Evolutionary conservation across 2,113 vertebrate species (phyloP).

Genomic region (Alectura lathami): DNA sequence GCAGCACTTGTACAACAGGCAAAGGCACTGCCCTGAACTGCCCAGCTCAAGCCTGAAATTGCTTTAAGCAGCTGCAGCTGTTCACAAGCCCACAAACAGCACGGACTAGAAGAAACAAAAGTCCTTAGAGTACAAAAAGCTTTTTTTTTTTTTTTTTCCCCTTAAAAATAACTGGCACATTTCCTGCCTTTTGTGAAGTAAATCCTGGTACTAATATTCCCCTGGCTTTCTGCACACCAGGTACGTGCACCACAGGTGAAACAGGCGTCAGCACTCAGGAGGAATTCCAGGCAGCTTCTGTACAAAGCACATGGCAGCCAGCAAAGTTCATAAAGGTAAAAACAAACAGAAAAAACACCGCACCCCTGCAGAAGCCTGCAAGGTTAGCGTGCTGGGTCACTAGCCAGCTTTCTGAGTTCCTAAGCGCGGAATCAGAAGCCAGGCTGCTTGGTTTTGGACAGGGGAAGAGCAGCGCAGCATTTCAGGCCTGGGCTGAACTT

Average conservation of each 20-base stretch:
- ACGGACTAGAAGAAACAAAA: background rate
- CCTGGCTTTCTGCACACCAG: background rate
- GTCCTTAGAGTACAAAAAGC: background rate
- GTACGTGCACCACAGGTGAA: background rate
- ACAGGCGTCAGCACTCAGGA: background rate
- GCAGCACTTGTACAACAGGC: background rate
- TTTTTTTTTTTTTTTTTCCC: background rate
- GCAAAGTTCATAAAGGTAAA: background rate
- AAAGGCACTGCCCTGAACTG: background rate
- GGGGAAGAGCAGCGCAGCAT: background rate
- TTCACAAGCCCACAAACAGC: background rate
- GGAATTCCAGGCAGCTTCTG: background rate
- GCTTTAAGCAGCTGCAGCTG: background rate
- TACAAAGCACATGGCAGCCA: background rate
- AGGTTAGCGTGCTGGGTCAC: background rate
- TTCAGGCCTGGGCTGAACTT: accelerated
- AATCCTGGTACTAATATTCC: background rate
- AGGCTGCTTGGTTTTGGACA: background rate
- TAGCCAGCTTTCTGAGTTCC: background rate
- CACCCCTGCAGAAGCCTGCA: background rate
- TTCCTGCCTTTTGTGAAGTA: background rate
- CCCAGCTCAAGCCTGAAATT: background rate
- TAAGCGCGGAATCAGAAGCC: accelerated
- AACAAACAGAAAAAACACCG: background rate
- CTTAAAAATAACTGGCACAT: accelerated